These are phyloP conservation scores for Cantharis rufa DNA, from an alignment of 2,888 invertebrate species.

Conservation along the genomic window DNA sequence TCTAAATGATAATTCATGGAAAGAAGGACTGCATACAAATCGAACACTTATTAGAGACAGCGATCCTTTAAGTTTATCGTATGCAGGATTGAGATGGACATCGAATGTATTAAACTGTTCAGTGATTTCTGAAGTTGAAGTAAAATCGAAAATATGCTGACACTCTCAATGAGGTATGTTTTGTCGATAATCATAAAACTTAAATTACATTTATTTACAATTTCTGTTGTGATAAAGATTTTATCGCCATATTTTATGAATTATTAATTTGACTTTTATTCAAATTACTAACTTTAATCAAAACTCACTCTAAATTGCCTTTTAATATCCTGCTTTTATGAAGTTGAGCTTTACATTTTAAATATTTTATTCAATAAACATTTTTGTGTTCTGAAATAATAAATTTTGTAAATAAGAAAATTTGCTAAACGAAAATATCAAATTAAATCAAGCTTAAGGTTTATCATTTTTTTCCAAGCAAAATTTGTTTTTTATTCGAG, in stretches of 20 bases:
- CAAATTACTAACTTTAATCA: not conserved
- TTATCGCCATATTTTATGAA: not conserved
- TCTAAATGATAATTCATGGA: slow-evolving; percentile 26
- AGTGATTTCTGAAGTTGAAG: slow-evolving; percentile 17
- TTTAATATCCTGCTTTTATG: not conserved
- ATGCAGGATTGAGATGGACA: slow-evolving; percentile 21
- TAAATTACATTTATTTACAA: not conserved
- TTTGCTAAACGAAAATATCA: not conserved
- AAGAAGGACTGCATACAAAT: slow-evolving; percentile 24
- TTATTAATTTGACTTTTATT: not conserved
- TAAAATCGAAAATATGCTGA: slow-evolving; percentile 15
- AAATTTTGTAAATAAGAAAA: not conserved
- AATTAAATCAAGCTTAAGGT: not conserved
- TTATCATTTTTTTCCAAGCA: not conserved
- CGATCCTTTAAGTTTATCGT: slow-evolving; percentile 21
- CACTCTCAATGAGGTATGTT: not conserved
- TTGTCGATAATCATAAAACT: not conserved
- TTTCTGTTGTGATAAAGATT: not conserved
- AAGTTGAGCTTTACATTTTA: not conserved
- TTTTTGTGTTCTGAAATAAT: not conserved
- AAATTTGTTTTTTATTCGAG: not conserved
- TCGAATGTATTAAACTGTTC: slow-evolving; percentile 23
- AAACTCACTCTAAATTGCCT: not conserved
- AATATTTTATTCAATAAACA: not conserved
- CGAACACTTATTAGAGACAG: slow-evolving; percentile 23